Evolutionary conservation across 2,797 vertebrate genomes (phyloP), one percentile per base, ranked within the genome.

Genomic region (Hephaestus fuliginosus): DNA sequence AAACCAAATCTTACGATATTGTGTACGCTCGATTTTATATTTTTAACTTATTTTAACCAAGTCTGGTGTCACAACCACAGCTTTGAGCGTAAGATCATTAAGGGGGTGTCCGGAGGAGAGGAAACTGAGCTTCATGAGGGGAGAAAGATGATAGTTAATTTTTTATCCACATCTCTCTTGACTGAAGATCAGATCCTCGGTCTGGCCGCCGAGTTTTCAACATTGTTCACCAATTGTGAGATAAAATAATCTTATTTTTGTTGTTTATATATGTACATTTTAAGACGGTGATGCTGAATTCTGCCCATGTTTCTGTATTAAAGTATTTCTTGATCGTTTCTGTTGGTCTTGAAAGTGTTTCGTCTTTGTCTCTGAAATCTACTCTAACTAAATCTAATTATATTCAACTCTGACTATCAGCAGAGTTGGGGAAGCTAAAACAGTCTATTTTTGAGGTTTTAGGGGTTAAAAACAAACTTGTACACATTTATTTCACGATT

Each of bases 241-340:
- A 69, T 7, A 5, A 4, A 41, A 53, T 69, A 3, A 71, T 64
- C 22, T 17, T 53, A 41, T 78, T 79, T 68, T 14, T 53, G 2
- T 64, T 83, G 70, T 85, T 82, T 74, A 60, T 69, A 58, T 73
- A 11, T 88, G 62, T 82, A 70, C 1, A 76, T 81, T 70, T 63
- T 64, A 81, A 58, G 14, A 63, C 0, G 7, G 63, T 7, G 1
- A 60, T 65, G 15, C 41, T 44, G 17, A 48, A 25, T 30, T 64
- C 18, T 72, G 58, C 4, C 44, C 4, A 9, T 49, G 1, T 65
- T 67, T 65, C 10, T 67, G 25, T 63, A 57, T 73, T 70, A 78
- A 85, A 72, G 20, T 43, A 13, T 76, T 61, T 71, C 51, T 63
- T 76, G 8, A 65, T 60, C 30, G 30, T 33, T 33, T n/a, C 5